A percentile compares a stretch with the other conserved stretches of the same genome.
Conservation (phyloP, 1,140 invertebrate genomes). For the Euura lappo region DNA sequence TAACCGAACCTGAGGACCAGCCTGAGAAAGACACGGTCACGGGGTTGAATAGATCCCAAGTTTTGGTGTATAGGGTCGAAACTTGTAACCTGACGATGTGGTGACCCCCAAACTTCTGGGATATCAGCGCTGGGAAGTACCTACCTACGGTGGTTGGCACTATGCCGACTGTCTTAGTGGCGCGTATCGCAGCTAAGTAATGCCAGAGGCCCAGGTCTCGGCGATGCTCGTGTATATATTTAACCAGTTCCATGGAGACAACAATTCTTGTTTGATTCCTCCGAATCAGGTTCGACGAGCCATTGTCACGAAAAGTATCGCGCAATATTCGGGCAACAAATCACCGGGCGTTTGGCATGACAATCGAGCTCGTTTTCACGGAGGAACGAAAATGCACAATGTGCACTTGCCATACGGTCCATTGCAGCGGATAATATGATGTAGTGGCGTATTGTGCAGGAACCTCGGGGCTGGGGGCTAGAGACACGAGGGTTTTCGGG, state of each 20-base stretch:
- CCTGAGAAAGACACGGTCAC: background rate
- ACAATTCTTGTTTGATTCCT: too few relatives aligned
- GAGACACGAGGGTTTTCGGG: conserved; percentile 17
- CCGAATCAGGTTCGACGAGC: too few relatives aligned
- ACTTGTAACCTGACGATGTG: conserved; percentile 3
- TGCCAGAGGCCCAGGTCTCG: background rate
- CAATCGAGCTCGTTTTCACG: conserved; percentile 29
- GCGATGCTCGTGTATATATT: background rate
- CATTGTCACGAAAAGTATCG: too few relatives aligned
- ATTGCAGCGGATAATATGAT: conserved; percentile 39
- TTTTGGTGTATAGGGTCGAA: background rate
- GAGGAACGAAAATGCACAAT: conserved; percentile 9
- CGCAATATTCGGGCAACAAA: background rate
- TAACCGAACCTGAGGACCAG: background rate
- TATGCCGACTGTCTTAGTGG: conserved; percentile 4
- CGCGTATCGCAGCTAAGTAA: background rate
- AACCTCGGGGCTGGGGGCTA: conserved; percentile 13
- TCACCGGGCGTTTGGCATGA: conserved; percentile 2
- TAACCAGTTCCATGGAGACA: too few relatives aligned
- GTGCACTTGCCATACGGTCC: conserved; percentile 36
- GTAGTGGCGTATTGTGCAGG: conserved; percentile 36
- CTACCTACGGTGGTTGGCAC: background rate
- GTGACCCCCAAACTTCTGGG: background rate
- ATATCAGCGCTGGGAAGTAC: conserved; percentile 1
- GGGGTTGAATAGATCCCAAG: background rate